Conservation (phyloP, 2,797 vertebrate genomes). For the Phaenicophaeus curvirostris region DNA sequence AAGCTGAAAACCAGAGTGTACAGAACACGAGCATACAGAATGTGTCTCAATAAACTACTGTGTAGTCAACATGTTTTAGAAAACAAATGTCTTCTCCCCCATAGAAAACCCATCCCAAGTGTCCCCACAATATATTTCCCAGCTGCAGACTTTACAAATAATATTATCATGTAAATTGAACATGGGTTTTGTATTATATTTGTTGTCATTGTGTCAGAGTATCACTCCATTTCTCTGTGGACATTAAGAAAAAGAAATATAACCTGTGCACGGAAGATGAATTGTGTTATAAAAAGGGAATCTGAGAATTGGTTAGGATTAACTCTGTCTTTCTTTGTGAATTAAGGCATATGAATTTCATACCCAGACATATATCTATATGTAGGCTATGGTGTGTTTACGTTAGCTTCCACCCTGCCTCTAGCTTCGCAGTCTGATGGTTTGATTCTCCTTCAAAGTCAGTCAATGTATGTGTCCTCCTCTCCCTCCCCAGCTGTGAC, state of each 20-base stretch:
- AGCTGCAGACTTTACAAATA: background rate
- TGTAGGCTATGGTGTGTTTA: background rate
- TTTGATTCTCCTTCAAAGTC: background rate
- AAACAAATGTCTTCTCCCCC: background rate
- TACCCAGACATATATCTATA: background rate
- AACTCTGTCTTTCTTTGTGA: background rate
- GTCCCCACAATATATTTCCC: background rate
- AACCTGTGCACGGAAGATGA: background rate
- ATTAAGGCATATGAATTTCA: background rate
- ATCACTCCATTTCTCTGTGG: background rate
- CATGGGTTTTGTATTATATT: background rate
- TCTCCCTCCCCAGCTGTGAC: background rate
- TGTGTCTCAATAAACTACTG: background rate
- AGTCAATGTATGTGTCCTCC: background rate
- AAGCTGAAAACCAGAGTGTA: background rate
- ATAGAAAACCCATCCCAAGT: background rate
- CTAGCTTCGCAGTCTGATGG: background rate
- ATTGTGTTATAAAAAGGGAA: background rate
- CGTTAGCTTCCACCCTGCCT: background rate
- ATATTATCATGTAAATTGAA: background rate
- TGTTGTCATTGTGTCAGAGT: background rate
- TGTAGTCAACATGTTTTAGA: background rate
- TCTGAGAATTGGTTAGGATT: background rate
- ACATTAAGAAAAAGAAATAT: background rate
- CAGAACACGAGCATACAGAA: fast-evolving